Base-by-base conservation (phyloP, 2,888 invertebrate genomes). In the Exocentrus adspersus region DNA sequence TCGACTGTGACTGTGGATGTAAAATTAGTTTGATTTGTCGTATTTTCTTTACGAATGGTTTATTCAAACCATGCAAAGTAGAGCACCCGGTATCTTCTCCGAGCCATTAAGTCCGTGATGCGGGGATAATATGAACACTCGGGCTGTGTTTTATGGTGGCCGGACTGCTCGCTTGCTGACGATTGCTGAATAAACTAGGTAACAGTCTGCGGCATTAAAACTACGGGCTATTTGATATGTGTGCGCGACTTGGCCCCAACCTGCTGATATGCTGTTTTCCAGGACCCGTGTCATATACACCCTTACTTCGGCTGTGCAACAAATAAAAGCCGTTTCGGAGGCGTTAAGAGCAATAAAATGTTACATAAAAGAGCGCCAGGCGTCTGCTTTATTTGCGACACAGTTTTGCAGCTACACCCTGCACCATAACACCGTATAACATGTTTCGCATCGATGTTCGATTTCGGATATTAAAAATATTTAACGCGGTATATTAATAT, bases 171-270 rank as follows among this genome's bases (percentile, higher is more conserved):
- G 71, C 69, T 72, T 76, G 77, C 75, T 77, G 77, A 78, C 78
- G 77, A 78, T 76, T 71, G 77, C 77, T 73, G 74, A 76, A 79
- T 77, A 78, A 77, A 76, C 76, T 76, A 77, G 76, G 77, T 77
- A 78, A 76, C 77, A 75, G 73, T 71, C 73, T 71, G 74, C 64
- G 67, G 73, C 76, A 77, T 76, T 78, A 77, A 76, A 76, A 77
- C 74, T 73, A 75, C n/a, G 69, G 48, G 66, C 62, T 60, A 45
- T 62, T 68, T 61, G 61, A 65, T 66, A 66, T 62, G 64, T 67
- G 62, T 60, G 56, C 60, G 66, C 62, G 57, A 66, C 60, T 60
- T 28, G 60, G 41, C 41, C n/a, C 10, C 42, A 46, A 53, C 37
- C 50, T 58, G 50, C 59, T 59, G 59, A 59, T 42, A 32, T 43